phyloP scores from a whole-genome alignment of 2,888 invertebrate genomes.

The Pegoplata infirma region DNA sequence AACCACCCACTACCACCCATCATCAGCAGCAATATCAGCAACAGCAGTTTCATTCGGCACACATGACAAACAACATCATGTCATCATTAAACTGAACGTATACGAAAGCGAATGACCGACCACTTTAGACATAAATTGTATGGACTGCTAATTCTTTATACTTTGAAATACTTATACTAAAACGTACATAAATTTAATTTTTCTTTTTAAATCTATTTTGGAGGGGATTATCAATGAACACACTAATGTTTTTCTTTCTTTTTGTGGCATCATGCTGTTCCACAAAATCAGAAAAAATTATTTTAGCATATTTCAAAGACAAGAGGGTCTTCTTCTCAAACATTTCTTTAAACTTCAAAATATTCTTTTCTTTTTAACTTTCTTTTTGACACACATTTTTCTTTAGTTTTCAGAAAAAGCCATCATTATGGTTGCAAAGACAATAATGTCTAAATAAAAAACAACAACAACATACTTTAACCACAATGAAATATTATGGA shows the following conservation, averaged over 20 bases:
- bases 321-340: no score
- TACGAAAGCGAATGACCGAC: background rate
- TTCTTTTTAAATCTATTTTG: background rate
- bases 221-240: background rate
- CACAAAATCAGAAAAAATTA: no score
- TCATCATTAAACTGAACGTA: conserved; percentile 14
- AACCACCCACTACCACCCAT: no score
- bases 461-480: background rate
- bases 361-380: background rate
- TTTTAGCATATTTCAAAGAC: background rate
- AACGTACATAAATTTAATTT: background rate
- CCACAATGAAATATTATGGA: background rate
- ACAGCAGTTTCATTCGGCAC: background rate
- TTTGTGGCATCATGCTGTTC: background rate
- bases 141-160: conserved; percentile 17
- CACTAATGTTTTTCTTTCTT: background rate
- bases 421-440: background rate
- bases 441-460: no score
- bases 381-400: background rate
- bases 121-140: conserved; percentile 21
- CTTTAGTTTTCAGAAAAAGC: background rate
- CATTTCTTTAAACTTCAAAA: no score
- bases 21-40: no score
- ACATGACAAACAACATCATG: conserved; percentile 17
- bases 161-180: background rate